phyloP scores from a whole-genome alignment of 2,113 vertebrate genomes.

The Nothocercus nigrocapillus region DNA sequence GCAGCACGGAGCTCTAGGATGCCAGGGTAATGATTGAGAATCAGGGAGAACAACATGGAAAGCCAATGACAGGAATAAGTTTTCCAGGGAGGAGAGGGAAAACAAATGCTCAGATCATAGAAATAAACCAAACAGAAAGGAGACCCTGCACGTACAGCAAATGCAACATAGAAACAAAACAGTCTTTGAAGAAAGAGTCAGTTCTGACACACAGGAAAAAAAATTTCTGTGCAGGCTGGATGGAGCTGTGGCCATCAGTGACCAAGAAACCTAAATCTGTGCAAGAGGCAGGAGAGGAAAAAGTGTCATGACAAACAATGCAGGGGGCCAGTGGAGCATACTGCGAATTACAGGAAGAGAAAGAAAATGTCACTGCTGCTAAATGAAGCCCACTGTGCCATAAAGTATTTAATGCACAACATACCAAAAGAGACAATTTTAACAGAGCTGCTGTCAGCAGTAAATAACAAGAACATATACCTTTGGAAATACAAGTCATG shows the following conservation, averaged over 20 bases:
- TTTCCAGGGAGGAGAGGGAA: not conserved
- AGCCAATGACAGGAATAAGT: not conserved
- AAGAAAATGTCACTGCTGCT: not conserved
- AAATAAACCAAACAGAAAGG: not conserved
- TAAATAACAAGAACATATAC: not conserved
- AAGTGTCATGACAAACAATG: not conserved
- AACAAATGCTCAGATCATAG: not conserved
- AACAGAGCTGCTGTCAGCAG: conserved; percentile 10
- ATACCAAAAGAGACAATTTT: not conserved
- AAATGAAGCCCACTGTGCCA: conserved; percentile 33
- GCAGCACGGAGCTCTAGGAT: not conserved
- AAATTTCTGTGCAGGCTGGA: not conserved
- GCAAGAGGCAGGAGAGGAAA: not conserved
- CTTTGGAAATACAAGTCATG: conserved; percentile 21
- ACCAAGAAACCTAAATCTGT: not conserved
- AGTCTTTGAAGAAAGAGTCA: not conserved
- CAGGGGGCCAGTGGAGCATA: not conserved
- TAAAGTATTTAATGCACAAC: conserved; percentile 18
- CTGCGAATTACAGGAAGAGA: conserved; percentile 26
- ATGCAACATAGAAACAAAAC: not conserved
- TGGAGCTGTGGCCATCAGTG: not conserved
- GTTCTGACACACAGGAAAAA: not conserved
- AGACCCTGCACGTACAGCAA: not conserved
- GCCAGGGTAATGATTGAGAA: not conserved
- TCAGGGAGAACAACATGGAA: not conserved